Evolutionary conservation across 2,113 vertebrate species (phyloP).

Genomic region (Ophthalmolycus amberensis): DNA sequence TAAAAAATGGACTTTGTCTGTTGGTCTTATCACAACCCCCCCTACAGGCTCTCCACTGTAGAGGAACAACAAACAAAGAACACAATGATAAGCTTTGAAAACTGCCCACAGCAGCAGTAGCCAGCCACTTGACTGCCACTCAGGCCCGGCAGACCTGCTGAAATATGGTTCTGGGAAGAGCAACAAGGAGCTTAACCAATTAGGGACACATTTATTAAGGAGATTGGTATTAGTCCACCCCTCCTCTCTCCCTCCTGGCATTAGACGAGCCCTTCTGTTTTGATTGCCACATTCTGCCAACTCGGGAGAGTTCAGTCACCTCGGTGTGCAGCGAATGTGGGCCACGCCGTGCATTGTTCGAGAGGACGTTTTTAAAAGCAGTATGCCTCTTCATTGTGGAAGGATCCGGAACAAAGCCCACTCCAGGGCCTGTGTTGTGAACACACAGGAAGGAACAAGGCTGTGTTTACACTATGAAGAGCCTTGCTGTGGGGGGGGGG

Average conservation of each 20-base stretch:
- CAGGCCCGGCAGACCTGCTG: constrained; percentile 56
- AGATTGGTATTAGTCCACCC: constrained; percentile 72
- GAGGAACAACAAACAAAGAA: constrained; percentile 61
- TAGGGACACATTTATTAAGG: constrained; percentile 77
- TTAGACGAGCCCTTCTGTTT: constrained; percentile 75
- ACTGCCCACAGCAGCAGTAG: constrained; percentile 61
- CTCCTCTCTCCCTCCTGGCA: constrained; percentile 63
- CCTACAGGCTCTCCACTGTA: constrained; percentile 22
- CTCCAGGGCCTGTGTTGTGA: constrained; percentile 68
- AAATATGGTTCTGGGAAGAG: constrained; percentile 76
- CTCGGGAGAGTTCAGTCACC: constrained; percentile 58
- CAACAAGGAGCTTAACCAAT: constrained; percentile 79
- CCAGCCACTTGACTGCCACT: constrained; percentile 48
- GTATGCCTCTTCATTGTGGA: constrained; percentile 38
- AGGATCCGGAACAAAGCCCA: constrained; percentile 61
- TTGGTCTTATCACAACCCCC: constrained; percentile 5
- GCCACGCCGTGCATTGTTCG: constrained; percentile 45
- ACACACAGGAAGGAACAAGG: constrained; percentile 70
- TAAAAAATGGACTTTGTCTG: background rate
- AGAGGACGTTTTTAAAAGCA: constrained; percentile 31
- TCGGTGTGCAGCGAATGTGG: constrained; percentile 46
- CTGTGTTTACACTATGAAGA: constrained; percentile 73
- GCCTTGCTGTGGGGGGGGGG: constrained; percentile 30
- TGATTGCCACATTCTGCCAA: constrained; percentile 70
- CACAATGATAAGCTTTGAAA: constrained; percentile 63